Percentiles rank a stretch among this genome's conserved stretches.
Evolutionary conservation across 2,797 vertebrate species (phyloP).

Genomic region (Odontamblyopus lacepedii): DNA sequence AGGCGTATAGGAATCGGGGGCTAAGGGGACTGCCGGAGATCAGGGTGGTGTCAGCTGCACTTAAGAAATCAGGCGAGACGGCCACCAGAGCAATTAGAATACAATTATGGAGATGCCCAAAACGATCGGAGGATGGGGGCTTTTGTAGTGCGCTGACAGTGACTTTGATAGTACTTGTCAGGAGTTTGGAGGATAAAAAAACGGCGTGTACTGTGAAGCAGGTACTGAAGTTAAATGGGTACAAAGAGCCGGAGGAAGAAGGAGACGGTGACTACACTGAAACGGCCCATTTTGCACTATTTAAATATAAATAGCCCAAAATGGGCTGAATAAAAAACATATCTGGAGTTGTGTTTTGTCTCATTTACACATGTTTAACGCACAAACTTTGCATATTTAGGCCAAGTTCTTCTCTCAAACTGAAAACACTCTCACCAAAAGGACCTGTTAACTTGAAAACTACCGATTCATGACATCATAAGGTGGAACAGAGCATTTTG

Average conservation of each 20-base stretch:
- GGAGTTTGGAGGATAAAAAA: neutral
- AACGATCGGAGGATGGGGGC: slow-evolving; percentile 13
- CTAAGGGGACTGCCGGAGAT: slow-evolving; percentile 5
- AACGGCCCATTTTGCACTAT: too few species aligned
- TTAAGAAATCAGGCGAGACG: slow-evolving; percentile 2
- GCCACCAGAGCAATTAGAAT: slow-evolving; percentile 27
- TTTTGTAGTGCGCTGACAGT: slow-evolving; percentile 24
- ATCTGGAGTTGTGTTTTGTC: too few species aligned
- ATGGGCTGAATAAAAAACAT: too few species aligned
- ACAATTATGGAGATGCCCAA: slow-evolving; percentile 15
- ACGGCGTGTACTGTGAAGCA: neutral
- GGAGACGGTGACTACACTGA: too few species aligned
- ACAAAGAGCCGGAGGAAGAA: neutral
- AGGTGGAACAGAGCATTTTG: too few species aligned
- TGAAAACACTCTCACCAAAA: too few species aligned
- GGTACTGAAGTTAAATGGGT: neutral
- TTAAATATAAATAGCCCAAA: too few species aligned
- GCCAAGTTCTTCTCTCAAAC: too few species aligned
- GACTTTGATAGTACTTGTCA: slow-evolving; percentile 22
- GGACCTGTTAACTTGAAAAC: too few species aligned
- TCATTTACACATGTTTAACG: too few species aligned
- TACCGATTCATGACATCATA: too few species aligned
- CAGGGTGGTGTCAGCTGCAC: neutral
- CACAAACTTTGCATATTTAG: too few species aligned
- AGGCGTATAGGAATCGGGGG: neutral